Evolutionary conservation across 2,113 vertebrate species (phyloP).

Genomic region (Glareola pratincola): DNA sequence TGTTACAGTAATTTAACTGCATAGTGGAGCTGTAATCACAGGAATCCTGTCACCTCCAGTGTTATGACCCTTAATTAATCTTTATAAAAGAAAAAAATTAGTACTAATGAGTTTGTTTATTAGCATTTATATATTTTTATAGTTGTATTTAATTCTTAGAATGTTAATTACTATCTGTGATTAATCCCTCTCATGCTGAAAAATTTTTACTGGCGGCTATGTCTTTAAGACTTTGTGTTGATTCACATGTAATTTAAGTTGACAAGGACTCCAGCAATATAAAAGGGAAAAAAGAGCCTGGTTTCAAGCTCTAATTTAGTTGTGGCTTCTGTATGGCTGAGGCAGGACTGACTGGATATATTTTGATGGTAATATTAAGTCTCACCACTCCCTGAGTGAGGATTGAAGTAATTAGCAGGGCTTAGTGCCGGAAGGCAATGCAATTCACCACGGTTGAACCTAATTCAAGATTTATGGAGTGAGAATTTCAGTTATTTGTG

Average conservation of each 20-base stretch:
- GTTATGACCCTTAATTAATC: constrained; percentile 14
- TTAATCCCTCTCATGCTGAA: constrained; percentile 5
- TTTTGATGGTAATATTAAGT: constrained; percentile 34
- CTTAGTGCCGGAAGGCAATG: neutral
- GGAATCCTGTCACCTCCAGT: neutral
- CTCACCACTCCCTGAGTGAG: constrained; percentile 32
- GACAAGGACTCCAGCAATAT: constrained; percentile 3
- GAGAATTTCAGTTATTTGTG: constrained; percentile 31
- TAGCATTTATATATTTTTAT: constrained; percentile 3
- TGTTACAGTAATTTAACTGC: neutral
- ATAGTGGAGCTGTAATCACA: neutral
- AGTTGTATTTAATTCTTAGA: neutral
- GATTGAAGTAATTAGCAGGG: constrained; percentile 46
- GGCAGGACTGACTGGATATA: constrained; percentile 2
- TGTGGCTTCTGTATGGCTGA: constrained; percentile 19
- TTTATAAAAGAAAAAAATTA: constrained; percentile 3
- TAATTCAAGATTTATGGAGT: constrained; percentile 37
- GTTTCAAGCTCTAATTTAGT: constrained; percentile 38
- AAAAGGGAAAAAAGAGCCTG: constrained; percentile 32
- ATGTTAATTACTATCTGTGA: constrained; percentile 30
- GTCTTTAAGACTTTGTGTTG: constrained; percentile 37
- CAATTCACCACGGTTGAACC: neutral
- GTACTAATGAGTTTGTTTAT: constrained; percentile 31
- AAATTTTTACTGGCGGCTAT: neutral
- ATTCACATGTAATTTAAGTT: constrained; percentile 30